phyloP scores from a whole-genome alignment of 2,888 invertebrate species.

The Heterodera filipjevi region DNA sequence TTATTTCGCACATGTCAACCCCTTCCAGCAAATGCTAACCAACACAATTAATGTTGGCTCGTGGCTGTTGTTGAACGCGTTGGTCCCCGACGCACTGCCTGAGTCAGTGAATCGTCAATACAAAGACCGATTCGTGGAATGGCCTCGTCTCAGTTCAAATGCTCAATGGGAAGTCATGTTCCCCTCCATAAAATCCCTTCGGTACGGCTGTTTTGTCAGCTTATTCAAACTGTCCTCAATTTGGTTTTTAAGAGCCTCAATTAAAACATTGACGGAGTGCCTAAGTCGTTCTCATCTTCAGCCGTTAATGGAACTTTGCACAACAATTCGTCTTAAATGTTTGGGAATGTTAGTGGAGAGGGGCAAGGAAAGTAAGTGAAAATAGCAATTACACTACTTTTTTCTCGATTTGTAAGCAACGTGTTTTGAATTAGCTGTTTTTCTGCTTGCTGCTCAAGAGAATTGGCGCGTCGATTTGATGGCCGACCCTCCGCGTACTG shows the following conservation, averaged over 20 bases:
- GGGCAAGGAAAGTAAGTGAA: constrained; percentile 43
- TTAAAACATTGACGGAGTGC: constrained; percentile 54
- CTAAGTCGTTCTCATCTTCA: constrained; percentile 53
- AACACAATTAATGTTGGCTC: constrained; percentile 62
- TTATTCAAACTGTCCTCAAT: neutral
- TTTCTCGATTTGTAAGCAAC: neutral
- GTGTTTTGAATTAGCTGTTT: constrained; percentile 40
- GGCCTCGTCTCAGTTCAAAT: constrained; percentile 52
- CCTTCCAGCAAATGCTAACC: constrained; percentile 61
- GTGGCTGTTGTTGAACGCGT: constrained; percentile 64
- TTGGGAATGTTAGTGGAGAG: constrained; percentile 53
- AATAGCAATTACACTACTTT: constrained; percentile 5
- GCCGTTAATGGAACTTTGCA: constrained; percentile 61
- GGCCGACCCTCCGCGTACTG: constrained; percentile 55
- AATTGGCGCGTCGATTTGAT: constrained; percentile 61
- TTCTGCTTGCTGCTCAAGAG: constrained; percentile 53
- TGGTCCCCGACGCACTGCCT: constrained; percentile 57
- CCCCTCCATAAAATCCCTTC: constrained; percentile 51
- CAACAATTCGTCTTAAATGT: constrained; percentile 58
- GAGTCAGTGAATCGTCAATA: constrained; percentile 45
- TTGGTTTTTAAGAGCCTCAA: constrained; percentile 45
- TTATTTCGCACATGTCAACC: no score
- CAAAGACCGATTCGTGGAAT: constrained; percentile 55
- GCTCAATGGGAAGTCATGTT: constrained; percentile 48
- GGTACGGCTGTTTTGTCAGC: constrained; percentile 37